Evolutionary conservation across 1,140 invertebrate species (phyloP).

Genomic region (Proctacanthus coquilletti): DNA sequence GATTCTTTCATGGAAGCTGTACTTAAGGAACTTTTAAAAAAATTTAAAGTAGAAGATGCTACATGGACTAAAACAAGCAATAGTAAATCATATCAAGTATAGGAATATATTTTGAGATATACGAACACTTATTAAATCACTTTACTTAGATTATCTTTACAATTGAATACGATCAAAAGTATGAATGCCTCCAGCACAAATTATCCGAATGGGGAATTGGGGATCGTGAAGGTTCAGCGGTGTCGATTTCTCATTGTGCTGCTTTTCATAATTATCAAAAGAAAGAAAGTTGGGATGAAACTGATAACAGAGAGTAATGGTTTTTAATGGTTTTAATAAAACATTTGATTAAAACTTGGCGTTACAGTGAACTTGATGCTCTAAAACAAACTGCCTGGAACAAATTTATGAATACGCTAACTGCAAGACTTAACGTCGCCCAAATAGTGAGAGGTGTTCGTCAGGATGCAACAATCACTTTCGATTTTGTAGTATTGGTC

Average conservation of each 20-base stretch:
- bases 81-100: constrained; percentile 19
- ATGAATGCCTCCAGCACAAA: constrained; percentile 29
- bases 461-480: constrained; percentile 48
- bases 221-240: constrained; percentile 25
- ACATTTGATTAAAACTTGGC: too few relatives aligned
- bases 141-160: constrained; percentile 26
- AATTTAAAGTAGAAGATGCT: constrained; percentile 20
- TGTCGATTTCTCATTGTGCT: constrained; percentile 30
- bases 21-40: constrained; percentile 21
- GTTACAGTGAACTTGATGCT: constrained; percentile 11
- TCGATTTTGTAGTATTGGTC: constrained; percentile 54
- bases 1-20: constrained; percentile 23
- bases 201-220: constrained; percentile 31
- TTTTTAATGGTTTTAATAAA: too few relatives aligned
- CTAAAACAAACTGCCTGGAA: constrained; percentile 34
- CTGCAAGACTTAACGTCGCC: constrained; percentile 48
- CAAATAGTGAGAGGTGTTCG: constrained; percentile 51
- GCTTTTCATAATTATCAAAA: too few relatives aligned
- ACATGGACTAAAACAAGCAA: constrained; percentile 20
- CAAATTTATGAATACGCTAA: constrained; percentile 39
- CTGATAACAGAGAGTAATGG: too few relatives aligned
- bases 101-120: too few relatives aligned
- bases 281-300: too few relatives aligned
- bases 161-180: constrained; percentile 27
- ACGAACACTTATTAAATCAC: too few relatives aligned